Conservation (phyloP, 2,797 vertebrate species). For the Melanotaenia nigrans region DNA sequence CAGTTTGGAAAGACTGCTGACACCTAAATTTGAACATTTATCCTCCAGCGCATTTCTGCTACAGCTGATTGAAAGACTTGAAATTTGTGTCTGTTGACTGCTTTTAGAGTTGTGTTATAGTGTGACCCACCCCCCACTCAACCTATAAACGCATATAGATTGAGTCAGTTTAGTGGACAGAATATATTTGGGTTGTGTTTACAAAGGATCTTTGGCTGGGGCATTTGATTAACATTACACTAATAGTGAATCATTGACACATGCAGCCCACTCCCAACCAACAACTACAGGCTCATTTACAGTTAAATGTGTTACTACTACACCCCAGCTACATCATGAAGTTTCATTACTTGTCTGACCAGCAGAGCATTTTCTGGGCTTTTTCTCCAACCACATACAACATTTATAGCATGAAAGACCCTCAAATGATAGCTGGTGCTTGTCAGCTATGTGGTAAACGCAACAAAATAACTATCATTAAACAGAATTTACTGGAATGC, state of each 20-base stretch:
- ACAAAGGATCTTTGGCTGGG: slow-evolving; percentile 30
- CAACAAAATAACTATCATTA: slow-evolving; percentile 31
- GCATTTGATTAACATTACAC: slow-evolving; percentile 40
- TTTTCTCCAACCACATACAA: slow-evolving; percentile 22
- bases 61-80: slow-evolving; percentile 15
- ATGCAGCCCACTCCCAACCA: slow-evolving; percentile 17
- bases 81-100: slow-evolving; percentile 13
- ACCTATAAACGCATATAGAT: slow-evolving; percentile 39
- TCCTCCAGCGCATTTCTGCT: slow-evolving; percentile 5
- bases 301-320: slow-evolving; percentile 13
- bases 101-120: slow-evolving; percentile 15
- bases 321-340: background rate
- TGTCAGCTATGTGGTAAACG: slow-evolving; percentile 25
- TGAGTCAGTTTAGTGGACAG: slow-evolving; percentile 41
- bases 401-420: slow-evolving; percentile 40
- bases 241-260: slow-evolving; percentile 50
- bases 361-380: background rate
- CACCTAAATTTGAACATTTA: background rate
- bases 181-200: slow-evolving; percentile 44
- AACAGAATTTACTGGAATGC: slow-evolving; percentile 27
- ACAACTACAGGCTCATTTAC: slow-evolving; percentile 29
- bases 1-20: background rate
- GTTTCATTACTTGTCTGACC: slow-evolving; percentile 16
- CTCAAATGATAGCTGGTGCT: slow-evolving; percentile 15
- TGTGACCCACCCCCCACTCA: slow-evolving; percentile 26